These are phyloP conservation scores for Coreoperca whiteheadi DNA, from an alignment of 2,113 vertebrate species.

Conservation along the genomic window DNA sequence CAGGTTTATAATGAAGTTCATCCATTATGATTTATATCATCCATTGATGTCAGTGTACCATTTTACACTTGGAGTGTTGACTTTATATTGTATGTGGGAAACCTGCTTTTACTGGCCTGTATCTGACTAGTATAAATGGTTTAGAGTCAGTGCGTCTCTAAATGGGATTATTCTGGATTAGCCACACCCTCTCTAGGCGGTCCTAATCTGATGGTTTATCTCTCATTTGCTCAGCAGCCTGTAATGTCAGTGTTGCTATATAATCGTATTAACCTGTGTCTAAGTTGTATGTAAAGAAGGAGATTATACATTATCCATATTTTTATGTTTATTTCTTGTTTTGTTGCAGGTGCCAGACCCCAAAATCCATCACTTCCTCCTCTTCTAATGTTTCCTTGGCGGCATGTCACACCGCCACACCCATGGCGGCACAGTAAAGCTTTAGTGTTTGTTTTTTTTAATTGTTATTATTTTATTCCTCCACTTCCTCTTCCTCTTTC, in stretches of 20 bases:
- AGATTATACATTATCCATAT: not conserved
- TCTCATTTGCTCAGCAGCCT: conserved; percentile 19
- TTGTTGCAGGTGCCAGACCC: conserved; percentile 89
- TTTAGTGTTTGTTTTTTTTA: conserved; percentile 22
- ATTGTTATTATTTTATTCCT: conserved; percentile 50
- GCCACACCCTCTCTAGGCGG: conserved; percentile 35
- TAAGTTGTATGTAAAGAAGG: not conserved
- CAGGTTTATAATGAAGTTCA: not conserved
- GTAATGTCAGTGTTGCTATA: conserved; percentile 39
- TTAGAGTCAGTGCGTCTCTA: conserved; percentile 47
- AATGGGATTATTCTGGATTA: conserved; percentile 75
- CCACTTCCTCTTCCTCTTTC: conserved; percentile 11
- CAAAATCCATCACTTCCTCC: conserved; percentile 87
- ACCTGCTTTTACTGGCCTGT: not conserved
- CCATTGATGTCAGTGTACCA: not conserved
- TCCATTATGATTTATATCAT: not conserved
- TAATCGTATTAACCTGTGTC: conserved; percentile 56
- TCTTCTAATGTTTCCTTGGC: conserved; percentile 87
- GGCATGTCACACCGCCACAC: conserved; percentile 77
- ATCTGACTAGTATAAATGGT: conserved; percentile 25
- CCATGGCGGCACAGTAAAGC: conserved; percentile 69
- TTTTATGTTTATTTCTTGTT: conserved; percentile 1
- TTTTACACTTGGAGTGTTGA: not conserved
- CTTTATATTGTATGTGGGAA: not conserved
- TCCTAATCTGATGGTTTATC: conserved; percentile 68